Base-by-base conservation (phyloP, 2,113 vertebrate species). In the Tachuris rubrigastra region DNA sequence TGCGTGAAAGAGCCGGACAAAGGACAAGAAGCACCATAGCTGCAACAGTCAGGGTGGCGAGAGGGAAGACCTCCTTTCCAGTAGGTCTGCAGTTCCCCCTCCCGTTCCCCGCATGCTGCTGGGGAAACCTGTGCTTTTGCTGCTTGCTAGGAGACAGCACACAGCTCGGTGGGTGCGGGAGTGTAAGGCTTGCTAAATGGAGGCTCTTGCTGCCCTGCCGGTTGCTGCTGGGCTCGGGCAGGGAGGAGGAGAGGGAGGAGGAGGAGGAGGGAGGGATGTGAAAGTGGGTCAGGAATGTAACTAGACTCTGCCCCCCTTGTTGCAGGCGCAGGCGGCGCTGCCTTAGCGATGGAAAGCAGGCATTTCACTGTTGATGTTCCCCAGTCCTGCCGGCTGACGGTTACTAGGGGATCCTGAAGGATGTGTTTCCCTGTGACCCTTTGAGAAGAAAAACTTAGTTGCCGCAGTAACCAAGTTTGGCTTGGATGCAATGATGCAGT, bases 211-310 rank as follows among this genome's bases (percentile, higher is more conserved):
- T 91, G 95, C 94, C 95, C 93, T 75, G 91, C 89, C 77, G 90
- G 80, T 67, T 77, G 94, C 92, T 76, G 35, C 92, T 95, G 63
- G 15, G 85, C 88, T 93, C 67, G 12, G 79, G 41, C 55, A 94
- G 81, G 89, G 94, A 90, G 93, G 95, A 89, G 96, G 90, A 91
- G 95, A 89, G 62, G 95, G 39, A 41, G 39, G 39, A 41, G 72
- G 91, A 92, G 97, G 94, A 96, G 97, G 95, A 96, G 97, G 97
- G 96, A 97, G 96, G 93, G 96, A 97, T 96, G 97, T 87, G 98
- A 97, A 98, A 98, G 98, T 98, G 98, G 98, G 98, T 98, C 98
- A 98, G 98, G 98, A 98, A 98, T 98, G 98, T 98, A 98, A 98
- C 97, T 95, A 98, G 97, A 98, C 96, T 97, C 98, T 98, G 96